Evolutionary conservation across 2,888 invertebrate species (phyloP), one percentile per base, ranked within the genome.

Genomic region (Hirtodrosophila cameraria): DNA sequence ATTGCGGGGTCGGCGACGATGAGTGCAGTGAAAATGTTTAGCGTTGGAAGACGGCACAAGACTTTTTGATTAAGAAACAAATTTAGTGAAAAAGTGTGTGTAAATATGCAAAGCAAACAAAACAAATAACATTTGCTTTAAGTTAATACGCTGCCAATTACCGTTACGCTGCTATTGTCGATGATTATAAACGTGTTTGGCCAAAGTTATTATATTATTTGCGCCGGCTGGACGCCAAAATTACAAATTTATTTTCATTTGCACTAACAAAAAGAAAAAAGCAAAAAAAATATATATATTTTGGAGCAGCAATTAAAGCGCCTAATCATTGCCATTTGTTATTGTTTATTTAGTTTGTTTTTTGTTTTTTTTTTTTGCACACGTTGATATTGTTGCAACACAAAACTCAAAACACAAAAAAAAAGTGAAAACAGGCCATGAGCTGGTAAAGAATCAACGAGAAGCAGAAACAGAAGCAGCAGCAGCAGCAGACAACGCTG

Each of bases 11-110:
- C 84, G 62, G 61, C 76, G 80, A 60, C 70, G 18, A 74, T 74
- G 69, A 70, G 42, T 76, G 75, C 65, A 83, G 69, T 72, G 81
- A 84, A 82, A 85, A 82, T 78, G 84, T 70, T 70, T 79, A 79
- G 79, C 86, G 78, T 79, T 83, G 80, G 80, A 75, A 64, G 64
- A 81, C 85, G 70, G 68, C 71, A 78, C 68, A 48, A 58, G 63
- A 64, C n/a, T n/a, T 74, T 85, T 23, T 78, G 68, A 65, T 80
- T 67, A 65, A 71, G 75, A 79, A 79, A 80, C 72, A 76, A 83
- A 62, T 65, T 64, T n/a, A n/a, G n/a, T n/a, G n/a, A 45, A 27
- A 71, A 48, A 50, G n/a, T 35, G 43, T 41, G 35, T 43, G 59
- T 49, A 73, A 86, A 78, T 59, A 41, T 45, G 79, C 35, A 54